Conservation (phyloP, 2,113 vertebrate species). For the Elaphurus davidianus region DNA sequence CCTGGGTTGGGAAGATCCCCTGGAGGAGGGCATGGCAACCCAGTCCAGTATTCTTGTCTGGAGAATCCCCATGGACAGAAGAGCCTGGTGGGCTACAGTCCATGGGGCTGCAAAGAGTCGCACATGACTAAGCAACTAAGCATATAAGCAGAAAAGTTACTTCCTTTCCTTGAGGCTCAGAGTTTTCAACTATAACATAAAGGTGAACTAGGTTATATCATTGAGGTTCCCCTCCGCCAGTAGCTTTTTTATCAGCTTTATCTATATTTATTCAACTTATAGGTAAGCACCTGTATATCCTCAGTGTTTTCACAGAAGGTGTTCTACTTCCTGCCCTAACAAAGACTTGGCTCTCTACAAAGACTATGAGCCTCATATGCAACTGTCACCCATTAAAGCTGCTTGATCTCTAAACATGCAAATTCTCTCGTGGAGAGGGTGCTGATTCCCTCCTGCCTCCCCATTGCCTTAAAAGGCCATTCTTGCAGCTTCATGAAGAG, state of each 20-base stretch:
- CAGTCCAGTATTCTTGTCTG: background rate
- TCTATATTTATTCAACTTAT: background rate
- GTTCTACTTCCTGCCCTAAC: background rate
- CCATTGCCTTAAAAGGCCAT: background rate
- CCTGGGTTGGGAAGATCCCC: background rate
- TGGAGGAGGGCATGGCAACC: background rate
- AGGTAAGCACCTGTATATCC: background rate
- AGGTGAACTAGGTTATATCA: background rate
- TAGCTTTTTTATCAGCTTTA: background rate
- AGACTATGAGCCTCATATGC: background rate
- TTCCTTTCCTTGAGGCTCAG: background rate
- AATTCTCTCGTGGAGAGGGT: background rate
- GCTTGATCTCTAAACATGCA: background rate
- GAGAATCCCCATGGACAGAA: background rate
- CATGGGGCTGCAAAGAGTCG: background rate
- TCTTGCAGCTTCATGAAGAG: background rate
- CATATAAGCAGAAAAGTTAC: background rate
- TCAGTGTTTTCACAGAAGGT: constrained; percentile 16
- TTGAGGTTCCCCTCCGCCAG: background rate
- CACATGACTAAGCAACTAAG: background rate
- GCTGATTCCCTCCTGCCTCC: background rate
- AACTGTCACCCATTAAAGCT: background rate
- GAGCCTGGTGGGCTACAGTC: background rate
- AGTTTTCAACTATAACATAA: background rate
- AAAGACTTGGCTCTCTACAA: background rate